These are phyloP conservation scores for Epinephelus lanceolatus DNA, from an alignment of 2,113 vertebrate species.

Conservation along the genomic window DNA sequence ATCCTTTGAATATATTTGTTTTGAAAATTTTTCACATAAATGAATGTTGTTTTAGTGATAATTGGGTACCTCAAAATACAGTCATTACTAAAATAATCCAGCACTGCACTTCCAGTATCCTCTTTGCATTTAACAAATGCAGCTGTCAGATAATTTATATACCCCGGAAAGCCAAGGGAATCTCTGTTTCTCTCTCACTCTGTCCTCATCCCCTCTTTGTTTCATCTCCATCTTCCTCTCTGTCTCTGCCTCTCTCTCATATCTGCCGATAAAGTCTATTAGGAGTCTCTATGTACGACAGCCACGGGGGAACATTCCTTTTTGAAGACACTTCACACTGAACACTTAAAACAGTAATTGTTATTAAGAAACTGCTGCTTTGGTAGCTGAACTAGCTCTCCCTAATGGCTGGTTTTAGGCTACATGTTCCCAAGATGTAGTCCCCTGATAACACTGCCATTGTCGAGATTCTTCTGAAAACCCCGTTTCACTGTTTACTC, in stretches of 20 bases:
- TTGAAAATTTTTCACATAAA: not conserved
- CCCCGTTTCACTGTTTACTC: constrained; percentile 22
- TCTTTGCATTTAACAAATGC: constrained; percentile 49
- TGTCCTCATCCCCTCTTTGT: constrained; percentile 29
- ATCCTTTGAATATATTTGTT: no score
- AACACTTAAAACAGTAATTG: constrained; percentile 59
- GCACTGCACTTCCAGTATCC: constrained; percentile 22
- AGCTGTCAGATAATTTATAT: constrained; percentile 51
- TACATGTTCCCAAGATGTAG: constrained; percentile 30
- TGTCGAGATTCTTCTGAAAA: constrained; percentile 16
- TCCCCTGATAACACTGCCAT: constrained; percentile 19
- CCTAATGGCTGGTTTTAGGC: constrained; percentile 45
- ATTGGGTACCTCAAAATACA: constrained; percentile 33
- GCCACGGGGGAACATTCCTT: constrained; percentile 59
- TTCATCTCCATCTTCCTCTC: constrained; percentile 48
- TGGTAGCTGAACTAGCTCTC: constrained; percentile 33
- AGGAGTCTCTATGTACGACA: constrained; percentile 48
- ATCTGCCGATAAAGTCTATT: constrained; percentile 65
- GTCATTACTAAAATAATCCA: constrained; percentile 49
- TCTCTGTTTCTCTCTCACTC: constrained; percentile 24
- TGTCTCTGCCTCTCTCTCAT: constrained; percentile 33
- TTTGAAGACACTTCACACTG: constrained; percentile 58
- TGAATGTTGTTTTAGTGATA: constrained; percentile 40
- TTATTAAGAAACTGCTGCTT: constrained; percentile 59
- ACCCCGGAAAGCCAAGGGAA: constrained; percentile 40